Conservation (phyloP, 2,113 vertebrate genomes). For the Smithornis capensis region DNA sequence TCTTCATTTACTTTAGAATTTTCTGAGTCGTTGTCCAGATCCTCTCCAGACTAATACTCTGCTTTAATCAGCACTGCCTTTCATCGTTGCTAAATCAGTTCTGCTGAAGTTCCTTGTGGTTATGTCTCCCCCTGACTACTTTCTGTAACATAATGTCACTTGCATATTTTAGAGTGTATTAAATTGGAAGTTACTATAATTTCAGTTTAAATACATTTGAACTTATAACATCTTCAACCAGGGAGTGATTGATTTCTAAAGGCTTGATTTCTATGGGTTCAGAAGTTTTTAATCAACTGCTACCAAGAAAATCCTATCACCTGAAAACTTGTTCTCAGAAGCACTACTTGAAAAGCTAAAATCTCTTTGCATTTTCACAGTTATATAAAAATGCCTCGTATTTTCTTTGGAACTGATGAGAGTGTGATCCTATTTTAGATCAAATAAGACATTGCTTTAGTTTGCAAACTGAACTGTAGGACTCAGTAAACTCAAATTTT, state of each 20-base stretch:
- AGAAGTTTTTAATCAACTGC: background rate
- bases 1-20: background rate
- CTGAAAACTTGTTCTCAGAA: background rate
- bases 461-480: background rate
- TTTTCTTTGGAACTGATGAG: constrained; percentile 5
- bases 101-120: background rate
- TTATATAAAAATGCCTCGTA: background rate
- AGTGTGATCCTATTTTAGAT: constrained; percentile 49
- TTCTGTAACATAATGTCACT: background rate
- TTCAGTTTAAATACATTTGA: background rate
- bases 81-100: background rate
- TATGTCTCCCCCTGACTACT: background rate
- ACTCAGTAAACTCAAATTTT: constrained; percentile 40
- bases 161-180: background rate
- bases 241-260: background rate
- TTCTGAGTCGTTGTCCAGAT: background rate
- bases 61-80: background rate
- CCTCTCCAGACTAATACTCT: background rate
- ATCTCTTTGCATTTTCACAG: background rate
- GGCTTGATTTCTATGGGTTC: background rate
- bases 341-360: background rate
- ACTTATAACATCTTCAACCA: background rate
- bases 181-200: background rate
- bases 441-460: constrained; percentile 16
- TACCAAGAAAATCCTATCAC: background rate